Evolutionary conservation across 2,888 invertebrate species (phyloP), one percentile per base, ranked within the genome.

Genomic region (Cotesia congregata): DNA sequence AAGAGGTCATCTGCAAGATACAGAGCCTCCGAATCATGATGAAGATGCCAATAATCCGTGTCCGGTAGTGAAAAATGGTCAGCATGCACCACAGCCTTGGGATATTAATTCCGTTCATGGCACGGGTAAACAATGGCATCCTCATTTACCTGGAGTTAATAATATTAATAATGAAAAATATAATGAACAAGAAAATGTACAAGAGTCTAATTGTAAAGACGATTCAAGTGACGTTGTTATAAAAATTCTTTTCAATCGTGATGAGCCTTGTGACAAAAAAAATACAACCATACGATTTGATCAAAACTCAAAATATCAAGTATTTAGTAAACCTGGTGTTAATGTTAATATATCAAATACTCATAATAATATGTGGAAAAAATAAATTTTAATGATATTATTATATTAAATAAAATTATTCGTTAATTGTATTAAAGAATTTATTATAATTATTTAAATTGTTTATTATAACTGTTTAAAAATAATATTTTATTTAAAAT

Each of bases 31-130:
- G 2, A 6, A 17, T 30, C 15, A 6, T n/a, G 39, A 40, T 15
- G 60, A 61, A 5, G 73, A 65, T 4, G 68, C 38, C 5, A 39
- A 74, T 62, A 50, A 67, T 40, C 68, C 67, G 6, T 76, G 76
- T 67, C 76, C 72, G 5, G 7, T n/a, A 2, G 1, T 67, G 1
- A 67, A 67, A 12, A 17, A 5, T 5, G 76, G 76, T 9, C 67
- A 76, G 50, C 40, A 38, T 5, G 9, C 71, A n/a, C 72, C 39
- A 50, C 75, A 75, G 62, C 76, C 76, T 1, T 76, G 76, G 76
- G 61, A 61, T 12, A 38, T 41, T 3, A 6, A 60, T 40, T 15
- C 39, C 0, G 30, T 50, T 41, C 9, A 50, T 12, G 50, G 12
- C 4, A 7, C 3, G n/a, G n/a, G 2, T 60, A 30, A 15, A 20